Percentiles rank a stretch among this genome's conserved stretches.
Conservation (phyloP, 2,797 vertebrate species). For the Muraenolepis orangiensis region DNA sequence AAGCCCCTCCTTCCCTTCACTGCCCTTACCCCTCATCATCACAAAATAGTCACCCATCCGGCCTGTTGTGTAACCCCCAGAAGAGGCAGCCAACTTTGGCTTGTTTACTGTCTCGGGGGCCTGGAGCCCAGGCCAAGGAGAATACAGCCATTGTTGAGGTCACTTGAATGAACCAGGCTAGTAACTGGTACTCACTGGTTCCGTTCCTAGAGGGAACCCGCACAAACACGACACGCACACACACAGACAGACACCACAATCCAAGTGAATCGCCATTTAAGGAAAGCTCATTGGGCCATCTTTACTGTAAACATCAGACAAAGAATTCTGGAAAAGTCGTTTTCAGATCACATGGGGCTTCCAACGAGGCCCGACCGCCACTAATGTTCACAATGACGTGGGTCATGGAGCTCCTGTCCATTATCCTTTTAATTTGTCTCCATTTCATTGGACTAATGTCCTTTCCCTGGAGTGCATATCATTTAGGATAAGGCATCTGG, state of each 20-base stretch:
- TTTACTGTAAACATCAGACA: conserved; percentile 24
- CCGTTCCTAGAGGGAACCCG: conserved; percentile 26
- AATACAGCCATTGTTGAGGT: conserved; percentile 72
- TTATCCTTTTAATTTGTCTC: conserved; percentile 68
- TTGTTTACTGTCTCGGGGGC: conserved; percentile 71
- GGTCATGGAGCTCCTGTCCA: conserved; percentile 43
- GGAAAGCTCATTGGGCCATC: background rate
- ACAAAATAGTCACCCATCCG: conserved; percentile 25
- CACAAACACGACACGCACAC: conserved; percentile 36
- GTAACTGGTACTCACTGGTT: conserved; percentile 49
- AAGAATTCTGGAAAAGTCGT: conserved; percentile 11
- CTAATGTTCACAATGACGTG: conserved; percentile 53
- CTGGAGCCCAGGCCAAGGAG: conserved; percentile 59
- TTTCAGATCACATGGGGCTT: conserved; percentile 34
- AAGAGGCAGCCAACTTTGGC: conserved; percentile 71
- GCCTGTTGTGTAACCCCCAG: conserved; percentile 68
- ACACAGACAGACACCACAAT: conserved; percentile 24
- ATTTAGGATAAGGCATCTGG: conserved; percentile 61
- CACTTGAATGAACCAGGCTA: conserved; percentile 53
- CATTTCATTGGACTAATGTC: conserved; percentile 64
- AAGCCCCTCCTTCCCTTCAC: background rate
- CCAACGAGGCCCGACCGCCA: conserved; percentile 38
- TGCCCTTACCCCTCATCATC: conserved; percentile 24
- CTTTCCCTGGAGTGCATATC: conserved; percentile 56
- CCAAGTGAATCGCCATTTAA: conserved; percentile 19